Evolutionary conservation across 2,797 vertebrate species (phyloP).

Genomic region (Epinephelus coioides): DNA sequence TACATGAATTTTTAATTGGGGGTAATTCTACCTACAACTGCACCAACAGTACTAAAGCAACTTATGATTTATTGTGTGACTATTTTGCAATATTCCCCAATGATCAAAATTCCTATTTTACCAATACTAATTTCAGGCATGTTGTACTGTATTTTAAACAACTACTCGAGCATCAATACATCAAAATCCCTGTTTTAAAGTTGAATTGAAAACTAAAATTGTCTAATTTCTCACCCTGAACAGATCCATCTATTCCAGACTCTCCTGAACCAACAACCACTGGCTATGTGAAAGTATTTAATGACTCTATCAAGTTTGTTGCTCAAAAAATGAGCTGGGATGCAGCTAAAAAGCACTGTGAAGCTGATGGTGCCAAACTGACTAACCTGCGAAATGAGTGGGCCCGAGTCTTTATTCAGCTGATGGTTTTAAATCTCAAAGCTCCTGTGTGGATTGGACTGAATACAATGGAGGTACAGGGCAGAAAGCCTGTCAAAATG

Average conservation of each 20-base stretch:
- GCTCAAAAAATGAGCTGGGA: slow-evolving; percentile 85
- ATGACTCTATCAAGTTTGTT: slow-evolving; percentile 84
- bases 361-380: slow-evolving; percentile 73
- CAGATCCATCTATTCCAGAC: slow-evolving; percentile 37
- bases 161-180: not conserved
- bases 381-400: slow-evolving; percentile 84
- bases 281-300: slow-evolving; percentile 75
- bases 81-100: too few relatives aligned
- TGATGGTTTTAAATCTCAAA: slow-evolving; percentile 75
- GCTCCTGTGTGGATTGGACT: slow-evolving; percentile 89
- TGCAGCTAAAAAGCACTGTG: slow-evolving; percentile 82
- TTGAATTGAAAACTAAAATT: not conserved
- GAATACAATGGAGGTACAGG: slow-evolving; percentile 86
- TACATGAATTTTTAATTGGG: too few relatives aligned
- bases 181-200: too few relatives aligned
- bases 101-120: too few relatives aligned
- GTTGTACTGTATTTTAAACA: not conserved
- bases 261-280: slow-evolving; percentile 57
- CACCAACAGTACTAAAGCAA: too few relatives aligned
- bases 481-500: too few relatives aligned
- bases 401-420: slow-evolving; percentile 78
- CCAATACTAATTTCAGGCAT: too few relatives aligned
- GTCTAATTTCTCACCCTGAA: not conserved
- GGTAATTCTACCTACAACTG: too few relatives aligned
- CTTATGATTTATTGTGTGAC: too few relatives aligned